These are phyloP conservation scores for Cygnus atratus DNA, from an alignment of 2,113 vertebrate species.

Conservation along the genomic window DNA sequence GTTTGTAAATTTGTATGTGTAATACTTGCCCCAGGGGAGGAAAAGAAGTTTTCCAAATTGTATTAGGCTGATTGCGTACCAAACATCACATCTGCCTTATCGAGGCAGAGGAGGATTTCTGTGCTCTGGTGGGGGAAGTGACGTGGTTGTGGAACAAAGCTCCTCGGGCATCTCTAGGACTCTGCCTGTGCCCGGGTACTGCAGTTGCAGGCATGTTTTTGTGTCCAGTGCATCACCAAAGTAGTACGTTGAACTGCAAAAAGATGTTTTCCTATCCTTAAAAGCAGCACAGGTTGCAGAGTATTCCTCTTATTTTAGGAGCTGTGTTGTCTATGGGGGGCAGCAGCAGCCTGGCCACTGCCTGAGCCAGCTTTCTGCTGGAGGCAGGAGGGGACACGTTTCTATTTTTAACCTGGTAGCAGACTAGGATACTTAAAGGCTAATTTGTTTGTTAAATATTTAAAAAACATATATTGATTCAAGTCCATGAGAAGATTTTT, in stretches of 20 bases:
- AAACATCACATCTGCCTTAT: background rate
- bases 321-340: background rate
- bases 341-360: background rate
- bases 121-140: accelerated
- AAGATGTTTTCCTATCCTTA: background rate
- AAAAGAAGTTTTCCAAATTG: background rate
- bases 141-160: accelerated
- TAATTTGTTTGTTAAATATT: background rate
- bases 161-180: background rate
- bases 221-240: background rate
- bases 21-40: background rate
- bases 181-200: accelerated
- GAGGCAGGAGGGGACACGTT: accelerated
- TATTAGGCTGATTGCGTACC: background rate
- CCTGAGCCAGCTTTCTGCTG: background rate
- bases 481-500: background rate
- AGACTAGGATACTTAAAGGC: background rate
- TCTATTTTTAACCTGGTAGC: background rate
- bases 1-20: background rate
- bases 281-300: background rate
- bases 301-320: background rate
- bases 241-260: accelerated
- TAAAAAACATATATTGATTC: background rate
- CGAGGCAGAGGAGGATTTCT: background rate
- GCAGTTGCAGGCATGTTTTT: background rate